Percentiles rank a stretch among this genome's conserved stretches.
phyloP scores from a whole-genome alignment of 2,888 invertebrate genomes.

The Drosophila kambysellisi region DNA sequence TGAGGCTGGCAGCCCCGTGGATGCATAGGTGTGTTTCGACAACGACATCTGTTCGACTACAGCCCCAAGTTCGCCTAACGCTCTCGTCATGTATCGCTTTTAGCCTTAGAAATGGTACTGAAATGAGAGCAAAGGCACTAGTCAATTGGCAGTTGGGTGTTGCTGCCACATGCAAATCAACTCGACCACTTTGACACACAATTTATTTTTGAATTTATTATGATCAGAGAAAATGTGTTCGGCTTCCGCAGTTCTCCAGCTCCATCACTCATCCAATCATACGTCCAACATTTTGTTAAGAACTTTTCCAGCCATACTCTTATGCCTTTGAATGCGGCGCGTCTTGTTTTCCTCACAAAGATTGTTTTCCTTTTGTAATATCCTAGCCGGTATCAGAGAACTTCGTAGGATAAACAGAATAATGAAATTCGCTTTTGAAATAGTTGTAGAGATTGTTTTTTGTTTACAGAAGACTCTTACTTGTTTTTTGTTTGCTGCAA shows the following conservation, averaged over 20 bases:
- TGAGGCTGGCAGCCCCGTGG: not conserved
- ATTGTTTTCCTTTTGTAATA: constrained; percentile 8
- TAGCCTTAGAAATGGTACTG: constrained; percentile 20
- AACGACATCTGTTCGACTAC: constrained; percentile 2
- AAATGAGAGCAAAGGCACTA: constrained; percentile 12
- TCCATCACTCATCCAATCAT: not conserved
- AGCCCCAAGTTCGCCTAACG: not conserved
- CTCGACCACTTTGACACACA: constrained; percentile 34
- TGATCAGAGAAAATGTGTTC: constrained; percentile 32
- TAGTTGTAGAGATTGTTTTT: not conserved
- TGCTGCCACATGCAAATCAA: constrained; percentile 2
- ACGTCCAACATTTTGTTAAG: constrained; percentile 23
- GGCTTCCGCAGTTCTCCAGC: not conserved
- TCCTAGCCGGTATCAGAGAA: not conserved
- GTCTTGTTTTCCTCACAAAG: not conserved
- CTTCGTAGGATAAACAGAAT: not conserved
- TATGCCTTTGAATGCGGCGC: not conserved
- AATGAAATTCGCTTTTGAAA: not conserved
- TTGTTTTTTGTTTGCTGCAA: not conserved
- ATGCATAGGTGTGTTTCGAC: not conserved
- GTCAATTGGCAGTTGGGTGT: constrained; percentile 22
- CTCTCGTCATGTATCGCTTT: constrained; percentile 6
- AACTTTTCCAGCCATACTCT: not conserved
- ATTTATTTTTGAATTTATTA: constrained; percentile 61
- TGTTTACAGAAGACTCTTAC: not conserved